Evolutionary conservation across 2,113 vertebrate genomes (phyloP).

Genomic region (Heptranchias perlo): DNA sequence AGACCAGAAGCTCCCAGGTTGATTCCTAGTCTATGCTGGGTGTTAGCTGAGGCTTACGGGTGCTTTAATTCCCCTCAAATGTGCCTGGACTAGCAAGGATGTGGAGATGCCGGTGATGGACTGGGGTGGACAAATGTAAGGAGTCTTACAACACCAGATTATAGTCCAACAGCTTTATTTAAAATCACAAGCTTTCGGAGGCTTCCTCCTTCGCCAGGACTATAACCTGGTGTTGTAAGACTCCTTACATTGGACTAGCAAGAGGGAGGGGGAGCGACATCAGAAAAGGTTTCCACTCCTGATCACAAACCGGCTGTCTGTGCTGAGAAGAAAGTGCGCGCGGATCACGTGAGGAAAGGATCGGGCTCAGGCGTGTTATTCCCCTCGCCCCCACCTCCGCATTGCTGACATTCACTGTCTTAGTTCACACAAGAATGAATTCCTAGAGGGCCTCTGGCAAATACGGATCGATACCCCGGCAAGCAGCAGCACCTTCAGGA

Average conservation of each 20-base stretch:
- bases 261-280: background rate
- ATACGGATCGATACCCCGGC: background rate
- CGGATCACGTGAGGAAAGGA: background rate
- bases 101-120: too few species aligned
- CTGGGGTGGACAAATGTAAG: too few species aligned
- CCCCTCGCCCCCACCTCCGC: background rate
- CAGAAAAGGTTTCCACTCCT: background rate
- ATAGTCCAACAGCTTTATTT: too few species aligned
- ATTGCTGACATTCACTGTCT: background rate
- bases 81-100: background rate
- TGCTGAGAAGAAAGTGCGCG: background rate
- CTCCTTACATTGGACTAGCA: too few species aligned
- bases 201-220: too few species aligned
- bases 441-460: background rate
- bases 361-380: background rate
- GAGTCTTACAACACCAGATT: too few species aligned
- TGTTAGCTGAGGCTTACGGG: background rate
- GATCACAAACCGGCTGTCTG: background rate
- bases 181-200: too few species aligned
- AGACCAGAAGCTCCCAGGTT: background rate
- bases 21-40: too few species aligned
- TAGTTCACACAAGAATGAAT: background rate
- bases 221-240: too few species aligned
- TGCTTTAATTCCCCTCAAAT: background rate
- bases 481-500: background rate